These are phyloP conservation scores for Syndactyla subalaris DNA, from an alignment of 2,797 vertebrate genomes.

Conservation along the genomic window DNA sequence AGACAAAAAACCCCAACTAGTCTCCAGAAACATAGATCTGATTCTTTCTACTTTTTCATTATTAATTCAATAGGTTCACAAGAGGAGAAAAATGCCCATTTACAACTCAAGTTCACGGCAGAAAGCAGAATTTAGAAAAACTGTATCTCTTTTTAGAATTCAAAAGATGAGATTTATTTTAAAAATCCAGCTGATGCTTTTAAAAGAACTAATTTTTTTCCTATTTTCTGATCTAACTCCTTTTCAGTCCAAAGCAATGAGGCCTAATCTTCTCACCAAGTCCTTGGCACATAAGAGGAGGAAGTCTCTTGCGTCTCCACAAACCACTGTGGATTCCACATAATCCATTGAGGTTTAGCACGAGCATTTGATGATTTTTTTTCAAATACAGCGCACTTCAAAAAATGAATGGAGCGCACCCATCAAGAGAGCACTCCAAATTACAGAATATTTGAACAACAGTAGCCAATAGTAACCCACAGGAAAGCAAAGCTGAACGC, in stretches of 20 bases:
- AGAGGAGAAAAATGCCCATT: fast-evolving
- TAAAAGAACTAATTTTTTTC: slow-evolving; percentile 9
- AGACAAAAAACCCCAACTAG: no score
- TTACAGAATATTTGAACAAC: neutral
- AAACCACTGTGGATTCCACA: neutral
- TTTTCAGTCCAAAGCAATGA: slow-evolving; percentile 37
- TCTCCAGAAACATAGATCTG: neutral
- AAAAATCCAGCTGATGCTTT: slow-evolving; percentile 28
- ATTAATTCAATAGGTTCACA: neutral
- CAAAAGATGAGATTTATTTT: neutral
- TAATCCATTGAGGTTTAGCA: neutral
- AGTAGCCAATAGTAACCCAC: neutral
- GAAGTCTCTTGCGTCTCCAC: neutral
- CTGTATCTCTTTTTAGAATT: neutral
- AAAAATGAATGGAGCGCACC: neutral
- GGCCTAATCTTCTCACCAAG: slow-evolving; percentile 12
- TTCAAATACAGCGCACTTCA: neutral
- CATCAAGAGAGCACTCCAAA: neutral
- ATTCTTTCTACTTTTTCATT: neutral
- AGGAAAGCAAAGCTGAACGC: neutral
- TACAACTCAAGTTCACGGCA: neutral
- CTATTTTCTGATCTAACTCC: slow-evolving; percentile 18
- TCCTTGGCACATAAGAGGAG: fast-evolving
- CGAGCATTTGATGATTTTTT: neutral
- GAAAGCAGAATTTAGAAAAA: slow-evolving; percentile 15